Conservation (phyloP, 2,888 invertebrate genomes). For the Herminia tarsipennalis region DNA sequence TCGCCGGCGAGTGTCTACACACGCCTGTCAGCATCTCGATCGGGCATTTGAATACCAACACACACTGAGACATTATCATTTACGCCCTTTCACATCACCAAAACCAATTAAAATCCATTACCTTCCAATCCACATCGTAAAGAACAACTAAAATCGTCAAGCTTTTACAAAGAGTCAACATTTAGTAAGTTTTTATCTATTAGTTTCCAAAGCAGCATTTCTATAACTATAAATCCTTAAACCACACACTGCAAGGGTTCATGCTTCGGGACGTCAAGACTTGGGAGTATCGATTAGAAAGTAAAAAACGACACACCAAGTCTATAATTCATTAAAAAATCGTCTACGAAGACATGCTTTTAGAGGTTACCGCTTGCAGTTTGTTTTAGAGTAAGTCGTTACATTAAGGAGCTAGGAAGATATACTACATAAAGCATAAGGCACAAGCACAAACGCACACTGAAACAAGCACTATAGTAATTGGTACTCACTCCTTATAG, state of each 20-base stretch:
- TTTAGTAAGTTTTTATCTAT: slow-evolving; percentile 76
- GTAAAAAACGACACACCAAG: slow-evolving; percentile 65
- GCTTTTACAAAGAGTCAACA: slow-evolving; percentile 82
- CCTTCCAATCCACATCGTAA: slow-evolving; percentile 84
- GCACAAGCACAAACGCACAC: slow-evolving; percentile 85
- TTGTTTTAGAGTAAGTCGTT: slow-evolving; percentile 64
- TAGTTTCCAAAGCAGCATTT: slow-evolving; percentile 75
- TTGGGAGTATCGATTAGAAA: slow-evolving; percentile 56
- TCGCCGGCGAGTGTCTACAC: slow-evolving; percentile 66
- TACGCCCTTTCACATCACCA: slow-evolving; percentile 83
- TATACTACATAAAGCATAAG: slow-evolving; percentile 75
- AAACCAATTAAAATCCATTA: slow-evolving; percentile 83
- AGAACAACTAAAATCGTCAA: slow-evolving; percentile 83
- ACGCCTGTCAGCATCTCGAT: slow-evolving; percentile 83
- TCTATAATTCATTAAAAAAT: slow-evolving; percentile 55
- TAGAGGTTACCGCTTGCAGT: slow-evolving; percentile 79
- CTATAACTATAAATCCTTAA: slow-evolving; percentile 65
- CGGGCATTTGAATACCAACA: slow-evolving; percentile 91
- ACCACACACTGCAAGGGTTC: slow-evolving; percentile 82
- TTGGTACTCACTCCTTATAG: slow-evolving; percentile 89
- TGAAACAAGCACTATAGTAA: slow-evolving; percentile 85
- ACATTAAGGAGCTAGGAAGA: slow-evolving; percentile 76
- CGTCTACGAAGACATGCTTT: slow-evolving; percentile 69
- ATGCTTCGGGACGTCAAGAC: slow-evolving; percentile 70
- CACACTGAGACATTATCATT: slow-evolving; percentile 82